Conservation (phyloP, 2,113 vertebrate species). For the Neopipo cinnamomea region DNA sequence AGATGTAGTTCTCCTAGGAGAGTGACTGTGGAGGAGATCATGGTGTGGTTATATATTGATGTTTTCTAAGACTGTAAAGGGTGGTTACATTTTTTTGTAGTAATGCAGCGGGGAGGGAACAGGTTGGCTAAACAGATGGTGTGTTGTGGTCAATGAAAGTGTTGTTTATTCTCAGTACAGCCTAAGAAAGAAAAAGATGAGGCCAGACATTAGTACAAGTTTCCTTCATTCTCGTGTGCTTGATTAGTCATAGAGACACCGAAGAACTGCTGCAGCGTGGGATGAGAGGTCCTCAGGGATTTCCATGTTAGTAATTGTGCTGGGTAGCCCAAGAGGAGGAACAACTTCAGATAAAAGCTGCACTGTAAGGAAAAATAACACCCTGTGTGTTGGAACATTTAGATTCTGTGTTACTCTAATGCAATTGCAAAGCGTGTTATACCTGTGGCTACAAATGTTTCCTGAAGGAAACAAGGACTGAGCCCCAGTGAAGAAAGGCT, state of each 20-base stretch:
- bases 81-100: not conserved
- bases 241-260: not conserved
- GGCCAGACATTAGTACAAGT: not conserved
- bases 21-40: not conserved
- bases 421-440: fast-evolving
- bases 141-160: not conserved
- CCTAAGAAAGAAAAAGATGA: not conserved
- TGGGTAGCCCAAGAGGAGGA: not conserved
- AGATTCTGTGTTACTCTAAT: not conserved
- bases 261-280: not conserved
- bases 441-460: not conserved
- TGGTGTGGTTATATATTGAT: not conserved
- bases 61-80: not conserved
- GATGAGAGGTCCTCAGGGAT: not conserved
- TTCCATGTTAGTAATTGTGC: not conserved
- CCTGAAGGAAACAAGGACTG: not conserved
- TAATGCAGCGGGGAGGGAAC: not conserved
- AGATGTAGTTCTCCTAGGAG: not conserved
- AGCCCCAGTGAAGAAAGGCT: not conserved
- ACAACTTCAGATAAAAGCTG: not conserved
- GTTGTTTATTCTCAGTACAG: not conserved
- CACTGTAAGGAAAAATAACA: not conserved
- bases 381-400: not conserved
- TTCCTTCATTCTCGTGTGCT: not conserved
- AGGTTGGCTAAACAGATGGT: not conserved